Conservation (phyloP, 2,888 invertebrate species). For the Drosophila phalerata region DNA sequence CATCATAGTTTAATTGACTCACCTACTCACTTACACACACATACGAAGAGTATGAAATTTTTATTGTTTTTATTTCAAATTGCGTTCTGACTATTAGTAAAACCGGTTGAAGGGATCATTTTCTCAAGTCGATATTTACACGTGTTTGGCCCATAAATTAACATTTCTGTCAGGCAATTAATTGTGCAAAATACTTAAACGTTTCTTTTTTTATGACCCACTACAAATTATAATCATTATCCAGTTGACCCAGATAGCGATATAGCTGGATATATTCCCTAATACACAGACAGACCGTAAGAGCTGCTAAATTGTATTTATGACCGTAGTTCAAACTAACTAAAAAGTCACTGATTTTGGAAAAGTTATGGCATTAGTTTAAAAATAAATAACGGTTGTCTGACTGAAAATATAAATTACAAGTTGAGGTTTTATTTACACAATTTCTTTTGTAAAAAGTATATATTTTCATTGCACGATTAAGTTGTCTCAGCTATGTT, state of each 20-base stretch:
- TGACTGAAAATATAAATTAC: no score
- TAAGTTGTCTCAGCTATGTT: no score
- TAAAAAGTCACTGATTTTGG: background rate
- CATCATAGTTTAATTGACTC: slow-evolving; percentile 26
- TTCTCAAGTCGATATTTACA: background rate
- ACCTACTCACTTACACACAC: no score
- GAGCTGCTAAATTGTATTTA: background rate
- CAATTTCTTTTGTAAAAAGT: no score
- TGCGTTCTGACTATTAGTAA: background rate
- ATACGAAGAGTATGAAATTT: background rate
- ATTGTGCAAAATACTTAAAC: background rate
- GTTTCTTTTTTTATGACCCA: slow-evolving; percentile 1
- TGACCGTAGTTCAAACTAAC: background rate
- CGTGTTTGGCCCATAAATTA: slow-evolving; percentile 9
- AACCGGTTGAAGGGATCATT: slow-evolving; percentile 2
- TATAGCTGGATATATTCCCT: background rate
- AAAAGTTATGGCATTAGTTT: background rate
- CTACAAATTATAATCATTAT: slow-evolving; percentile 15
- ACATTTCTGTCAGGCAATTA: slow-evolving; percentile 1
- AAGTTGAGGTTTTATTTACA: no score
- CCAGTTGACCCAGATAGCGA: slow-evolving; percentile 18
- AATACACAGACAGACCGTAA: background rate
- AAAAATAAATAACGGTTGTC: background rate
- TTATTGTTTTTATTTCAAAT: background rate
- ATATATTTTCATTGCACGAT: no score